Conservation (phyloP, 1,140 invertebrate species). For the Bombus confusus region DNA sequence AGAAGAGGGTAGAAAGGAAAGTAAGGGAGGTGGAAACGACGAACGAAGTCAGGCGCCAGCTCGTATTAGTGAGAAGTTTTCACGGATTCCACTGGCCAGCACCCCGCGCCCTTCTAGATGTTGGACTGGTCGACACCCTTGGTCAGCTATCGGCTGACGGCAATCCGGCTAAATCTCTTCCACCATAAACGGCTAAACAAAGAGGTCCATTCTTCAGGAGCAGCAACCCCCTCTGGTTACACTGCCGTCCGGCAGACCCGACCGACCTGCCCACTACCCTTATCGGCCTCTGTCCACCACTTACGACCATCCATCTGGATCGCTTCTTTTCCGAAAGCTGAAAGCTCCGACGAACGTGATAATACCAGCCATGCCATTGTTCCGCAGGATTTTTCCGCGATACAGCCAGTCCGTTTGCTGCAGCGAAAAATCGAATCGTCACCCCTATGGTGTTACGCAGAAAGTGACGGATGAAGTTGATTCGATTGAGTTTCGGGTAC, state of each 20-base stretch:
- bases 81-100: conserved; percentile 54
- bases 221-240: conserved; percentile 35
- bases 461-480: conserved; percentile 16
- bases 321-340: conserved; percentile 54
- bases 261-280: conserved; percentile 62
- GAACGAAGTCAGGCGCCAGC: conserved; percentile 49
- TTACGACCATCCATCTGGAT: conserved; percentile 81
- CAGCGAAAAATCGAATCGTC: conserved; percentile 12
- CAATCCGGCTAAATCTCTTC: conserved; percentile 82
- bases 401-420: conserved; percentile 40
- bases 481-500: too few species aligned
- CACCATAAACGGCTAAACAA: conserved; percentile 83
- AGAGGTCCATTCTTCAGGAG: conserved; percentile 81
- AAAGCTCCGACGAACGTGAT: conserved; percentile 53
- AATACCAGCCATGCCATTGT: conserved; percentile 54
- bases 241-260: conserved; percentile 20
- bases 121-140: conserved; percentile 52
- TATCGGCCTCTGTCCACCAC: conserved; percentile 80
- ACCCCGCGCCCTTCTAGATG: conserved; percentile 14
- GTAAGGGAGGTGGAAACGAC: conserved; percentile 18
- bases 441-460: not conserved
- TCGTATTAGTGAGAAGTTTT: conserved; percentile 67
- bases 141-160: conserved; percentile 77
- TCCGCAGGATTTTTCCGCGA: conserved; percentile 62
- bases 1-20: conserved; percentile 21